A percentile compares a stretch with the other conserved stretches of the same genome.
Evolutionary conservation across 2,113 vertebrate genomes (phyloP).

Genomic region (Sorex fumeus): DNA sequence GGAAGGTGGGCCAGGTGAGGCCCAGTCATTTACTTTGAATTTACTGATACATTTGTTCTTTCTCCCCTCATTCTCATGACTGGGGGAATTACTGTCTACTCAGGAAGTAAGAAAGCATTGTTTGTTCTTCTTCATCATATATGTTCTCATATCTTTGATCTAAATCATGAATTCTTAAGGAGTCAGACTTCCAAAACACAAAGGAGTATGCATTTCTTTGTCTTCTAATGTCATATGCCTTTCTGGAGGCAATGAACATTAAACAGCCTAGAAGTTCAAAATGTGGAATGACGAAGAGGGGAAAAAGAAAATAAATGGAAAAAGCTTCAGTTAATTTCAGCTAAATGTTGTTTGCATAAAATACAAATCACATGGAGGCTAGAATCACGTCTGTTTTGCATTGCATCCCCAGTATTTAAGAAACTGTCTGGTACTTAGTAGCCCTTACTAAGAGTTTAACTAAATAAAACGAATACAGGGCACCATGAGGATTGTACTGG

Average conservation of each 20-base stretch:
- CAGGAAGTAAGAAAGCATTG: background rate
- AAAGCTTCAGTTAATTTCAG: constrained; percentile 21
- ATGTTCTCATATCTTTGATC: background rate
- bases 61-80: background rate
- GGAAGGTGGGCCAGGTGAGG: background rate
- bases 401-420: background rate
- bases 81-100: background rate
- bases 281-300: background rate
- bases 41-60: background rate
- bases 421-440: background rate
- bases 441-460: background rate
- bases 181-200: background rate
- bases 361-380: background rate
- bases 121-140: background rate
- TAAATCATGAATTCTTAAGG: background rate
- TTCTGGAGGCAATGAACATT: constrained; percentile 42
- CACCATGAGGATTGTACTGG: background rate
- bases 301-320: constrained; percentile 32
- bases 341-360: constrained; percentile 14
- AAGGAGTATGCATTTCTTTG: background rate
- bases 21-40: background rate
- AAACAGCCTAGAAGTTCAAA: constrained; percentile 50
- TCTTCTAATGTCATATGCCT: background rate
- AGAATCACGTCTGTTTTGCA: background rate
- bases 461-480: constrained; percentile 3